Percentiles rank a stretch among this genome's conserved stretches.
Evolutionary conservation across 1,140 invertebrate genomes (phyloP).

Genomic region (Neoseiulus cucumeris): DNA sequence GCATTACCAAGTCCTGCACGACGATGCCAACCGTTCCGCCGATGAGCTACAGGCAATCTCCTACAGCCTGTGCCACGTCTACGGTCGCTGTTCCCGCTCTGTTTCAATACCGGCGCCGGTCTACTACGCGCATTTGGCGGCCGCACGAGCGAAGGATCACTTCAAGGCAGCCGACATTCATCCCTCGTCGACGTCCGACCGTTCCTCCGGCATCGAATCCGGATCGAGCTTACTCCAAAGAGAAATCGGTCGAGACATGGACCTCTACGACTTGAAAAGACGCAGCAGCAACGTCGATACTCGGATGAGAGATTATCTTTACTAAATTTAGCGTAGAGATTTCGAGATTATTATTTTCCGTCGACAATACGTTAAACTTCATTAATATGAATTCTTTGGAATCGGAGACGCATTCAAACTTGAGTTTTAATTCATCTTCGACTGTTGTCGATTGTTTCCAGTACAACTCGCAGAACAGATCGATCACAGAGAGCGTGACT

Average conservation of each 20-base stretch:
- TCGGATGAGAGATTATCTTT: not conserved
- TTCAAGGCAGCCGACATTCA: not conserved
- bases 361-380: no score
- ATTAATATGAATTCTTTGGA: no score
- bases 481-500: no score
- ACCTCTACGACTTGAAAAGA: not conserved
- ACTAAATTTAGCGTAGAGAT: not conserved
- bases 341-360: no score
- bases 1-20: constrained; percentile 62
- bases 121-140: constrained; percentile 79
- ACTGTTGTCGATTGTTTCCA: no score
- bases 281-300: not conserved
- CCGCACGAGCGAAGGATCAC: constrained; percentile 38
- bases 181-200: not conserved
- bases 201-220: not conserved
- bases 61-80: constrained; percentile 70
- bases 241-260: not conserved
- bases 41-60: constrained; percentile 61
- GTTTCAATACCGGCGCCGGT: constrained; percentile 83
- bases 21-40: constrained; percentile 48
- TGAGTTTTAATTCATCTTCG: no score
- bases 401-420: no score
- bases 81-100: constrained; percentile 57
- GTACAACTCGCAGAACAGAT: no score
- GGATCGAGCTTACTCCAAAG: no score